These are phyloP conservation scores for Myotis findleyi DNA, from an alignment of 2,797 vertebrate species.

Conservation along the genomic window DNA sequence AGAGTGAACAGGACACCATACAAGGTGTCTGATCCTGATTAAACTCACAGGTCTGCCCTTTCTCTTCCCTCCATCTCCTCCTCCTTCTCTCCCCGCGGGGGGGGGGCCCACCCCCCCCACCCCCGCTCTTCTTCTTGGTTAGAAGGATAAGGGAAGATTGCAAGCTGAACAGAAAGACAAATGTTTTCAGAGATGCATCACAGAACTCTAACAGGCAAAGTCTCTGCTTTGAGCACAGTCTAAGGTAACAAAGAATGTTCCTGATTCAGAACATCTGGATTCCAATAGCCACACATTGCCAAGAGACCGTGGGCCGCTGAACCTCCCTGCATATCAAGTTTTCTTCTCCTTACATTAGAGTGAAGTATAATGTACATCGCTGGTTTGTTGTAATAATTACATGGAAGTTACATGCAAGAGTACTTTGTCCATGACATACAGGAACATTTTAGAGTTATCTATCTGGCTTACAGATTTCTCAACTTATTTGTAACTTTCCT, in stretches of 20 bases:
- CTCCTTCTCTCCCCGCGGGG: too few relatives aligned
- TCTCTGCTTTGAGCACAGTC: neutral
- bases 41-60: neutral
- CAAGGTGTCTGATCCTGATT: neutral
- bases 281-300: neutral
- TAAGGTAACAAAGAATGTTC: neutral
- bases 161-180: neutral
- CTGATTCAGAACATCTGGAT: neutral
- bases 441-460: neutral
- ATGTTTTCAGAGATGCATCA: neutral
- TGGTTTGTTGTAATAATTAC: neutral
- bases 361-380: neutral
- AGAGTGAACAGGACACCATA: neutral
- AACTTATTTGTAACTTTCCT: conserved; percentile 39
- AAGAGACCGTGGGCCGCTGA: neutral
- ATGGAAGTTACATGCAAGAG: neutral
- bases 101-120: too few relatives aligned
- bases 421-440: neutral
- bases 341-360: neutral
- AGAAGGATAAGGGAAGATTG: neutral
- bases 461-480: neutral
- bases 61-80: neutral
- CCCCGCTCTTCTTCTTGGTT: neutral
- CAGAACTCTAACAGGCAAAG: neutral
- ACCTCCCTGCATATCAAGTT: neutral